phyloP scores from a whole-genome alignment of 2,797 vertebrate genomes.

The Caiman crocodilus region DNA sequence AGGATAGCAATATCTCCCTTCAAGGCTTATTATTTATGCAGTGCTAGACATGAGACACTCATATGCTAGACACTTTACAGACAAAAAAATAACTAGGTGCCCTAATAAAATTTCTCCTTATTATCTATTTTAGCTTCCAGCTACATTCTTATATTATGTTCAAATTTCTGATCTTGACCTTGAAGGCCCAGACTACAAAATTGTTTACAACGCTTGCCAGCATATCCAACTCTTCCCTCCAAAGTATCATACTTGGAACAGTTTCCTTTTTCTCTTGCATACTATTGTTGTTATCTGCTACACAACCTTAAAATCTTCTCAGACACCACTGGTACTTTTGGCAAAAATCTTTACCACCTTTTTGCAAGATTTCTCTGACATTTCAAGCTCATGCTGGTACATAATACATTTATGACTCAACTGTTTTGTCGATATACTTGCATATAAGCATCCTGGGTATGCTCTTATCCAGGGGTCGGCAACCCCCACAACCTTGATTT shows the following conservation, averaged over 20 bases:
- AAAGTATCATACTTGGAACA: neutral
- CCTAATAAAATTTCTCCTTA: neutral
- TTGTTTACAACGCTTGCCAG: neutral
- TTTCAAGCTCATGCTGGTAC: neutral
- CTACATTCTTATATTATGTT: neutral
- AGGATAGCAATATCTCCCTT: neutral
- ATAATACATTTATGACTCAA: neutral
- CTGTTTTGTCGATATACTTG: rapidly evolving
- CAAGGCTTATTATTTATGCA: neutral
- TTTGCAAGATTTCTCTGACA: neutral
- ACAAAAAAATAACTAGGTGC: neutral
- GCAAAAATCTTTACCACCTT: neutral
- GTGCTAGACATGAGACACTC: neutral
- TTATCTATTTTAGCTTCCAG: neutral
- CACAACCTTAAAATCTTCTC: neutral
- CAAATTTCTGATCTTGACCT: neutral
- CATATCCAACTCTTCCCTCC: neutral
- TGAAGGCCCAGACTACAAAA: neutral
- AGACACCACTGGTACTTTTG: neutral
- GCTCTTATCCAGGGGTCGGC: too few relatives aligned
- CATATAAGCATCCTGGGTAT: too few relatives aligned
- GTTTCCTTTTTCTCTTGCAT: neutral
- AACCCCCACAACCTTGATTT: too few relatives aligned
- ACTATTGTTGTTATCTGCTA: neutral
- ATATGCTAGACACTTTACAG: neutral